Percentiles rank a stretch among this genome's conserved stretches.
These are phyloP conservation scores for Ceramica pisi DNA, from an alignment of 2,888 invertebrate genomes.

Conservation along the genomic window DNA sequence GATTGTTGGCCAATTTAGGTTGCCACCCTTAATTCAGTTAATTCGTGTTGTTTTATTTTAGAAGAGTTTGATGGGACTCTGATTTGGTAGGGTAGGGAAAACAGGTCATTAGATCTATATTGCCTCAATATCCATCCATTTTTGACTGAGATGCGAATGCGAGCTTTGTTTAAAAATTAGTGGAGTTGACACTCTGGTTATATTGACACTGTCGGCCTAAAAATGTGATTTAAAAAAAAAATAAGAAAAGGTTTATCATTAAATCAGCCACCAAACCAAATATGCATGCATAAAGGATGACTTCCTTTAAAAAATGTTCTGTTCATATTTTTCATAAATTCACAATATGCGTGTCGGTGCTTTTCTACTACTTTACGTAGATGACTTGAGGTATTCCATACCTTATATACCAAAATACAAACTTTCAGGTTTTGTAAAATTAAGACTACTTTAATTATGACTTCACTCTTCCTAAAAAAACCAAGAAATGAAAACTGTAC, in stretches of 20 bases:
- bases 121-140: no score
- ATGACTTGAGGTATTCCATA: no score
- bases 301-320: background rate
- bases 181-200: no score
- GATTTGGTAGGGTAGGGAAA: conserved; percentile 14
- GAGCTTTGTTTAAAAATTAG: no score
- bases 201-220: no score
- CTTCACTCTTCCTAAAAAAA: background rate
- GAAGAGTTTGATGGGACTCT: background rate
- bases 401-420: no score
- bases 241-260: no score
- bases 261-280: no score
- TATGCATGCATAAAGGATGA: no score
- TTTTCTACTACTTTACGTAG: background rate
- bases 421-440: background rate
- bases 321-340: background rate
- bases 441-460: background rate
- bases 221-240: no score
- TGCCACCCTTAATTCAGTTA: conserved; percentile 15
- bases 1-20: conserved; percentile 33
- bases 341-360: background rate
- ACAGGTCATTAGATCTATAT: background rate
- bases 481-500: background rate
- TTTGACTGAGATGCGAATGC: no score
- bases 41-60: conserved; percentile 23